These are phyloP conservation scores for Ochlodes sylvanus DNA, from an alignment of 2,888 invertebrate species.

Conservation along the genomic window DNA sequence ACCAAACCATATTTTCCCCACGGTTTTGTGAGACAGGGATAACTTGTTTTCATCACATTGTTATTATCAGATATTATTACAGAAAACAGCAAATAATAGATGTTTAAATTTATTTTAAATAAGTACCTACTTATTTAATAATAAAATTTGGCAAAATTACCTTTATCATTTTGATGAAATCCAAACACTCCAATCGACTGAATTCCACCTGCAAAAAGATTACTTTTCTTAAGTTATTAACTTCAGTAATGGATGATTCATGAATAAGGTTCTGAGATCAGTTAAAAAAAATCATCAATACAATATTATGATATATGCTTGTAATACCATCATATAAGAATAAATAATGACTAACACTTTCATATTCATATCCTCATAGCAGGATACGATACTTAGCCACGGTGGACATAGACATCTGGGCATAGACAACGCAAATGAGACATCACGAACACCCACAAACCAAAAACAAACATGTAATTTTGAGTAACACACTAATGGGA, in stretches of 20 bases:
- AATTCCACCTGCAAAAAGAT: neutral
- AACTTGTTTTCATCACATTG: slow-evolving; percentile 61
- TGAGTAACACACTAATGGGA: too few relatives aligned
- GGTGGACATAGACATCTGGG: too few relatives aligned
- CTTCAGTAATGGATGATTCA: neutral
- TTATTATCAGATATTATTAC: neutral
- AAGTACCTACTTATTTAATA: neutral
- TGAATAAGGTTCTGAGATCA: slow-evolving; percentile 32
- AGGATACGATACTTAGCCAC: too few relatives aligned
- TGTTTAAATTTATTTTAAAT: too few relatives aligned
- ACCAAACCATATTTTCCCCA: slow-evolving; percentile 68
- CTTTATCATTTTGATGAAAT: neutral
- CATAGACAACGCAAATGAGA: too few relatives aligned
- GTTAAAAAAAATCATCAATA: slow-evolving; percentile 41
- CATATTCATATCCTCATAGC: too few relatives aligned
- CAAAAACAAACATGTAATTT: too few relatives aligned
- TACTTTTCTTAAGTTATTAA: neutral
- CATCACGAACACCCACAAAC: too few relatives aligned
- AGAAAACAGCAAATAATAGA: neutral
- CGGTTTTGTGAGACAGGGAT: slow-evolving; percentile 66
- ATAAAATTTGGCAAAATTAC: neutral
- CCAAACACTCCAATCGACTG: too few relatives aligned
- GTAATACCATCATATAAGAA: slow-evolving; percentile 50
- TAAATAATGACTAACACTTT: neutral
- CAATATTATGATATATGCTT: slow-evolving; percentile 55